Evolutionary conservation across 2,888 invertebrate genomes (phyloP), one percentile per base, ranked within the genome.

Genomic region (Nemotelus nigrinus): DNA sequence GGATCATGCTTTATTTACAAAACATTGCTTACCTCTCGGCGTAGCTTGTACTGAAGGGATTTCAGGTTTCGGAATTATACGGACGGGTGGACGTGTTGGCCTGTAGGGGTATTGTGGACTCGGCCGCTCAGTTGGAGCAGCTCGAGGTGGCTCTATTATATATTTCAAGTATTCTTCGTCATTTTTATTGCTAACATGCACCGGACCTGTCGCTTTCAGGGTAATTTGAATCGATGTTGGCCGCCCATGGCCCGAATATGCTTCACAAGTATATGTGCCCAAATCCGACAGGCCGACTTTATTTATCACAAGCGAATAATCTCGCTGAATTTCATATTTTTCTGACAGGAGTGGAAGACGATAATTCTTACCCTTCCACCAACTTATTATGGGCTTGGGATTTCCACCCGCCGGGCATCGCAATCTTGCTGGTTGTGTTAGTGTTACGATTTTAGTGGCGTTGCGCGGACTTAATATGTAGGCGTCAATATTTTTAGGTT

Each of bases 231-330:
- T 93, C 67, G 94, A 92, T 0, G 93, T 93, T 3, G 96, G 92
- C 81, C 91, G 91, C 8, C 92, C 93, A 6, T 91, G 85, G 2
- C 94, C 95, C 84, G 97, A 97, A 87, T 93, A 97, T 3, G 95
- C 97, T 83, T 94, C 93, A 84, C 98, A 98, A 4, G 93, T 93
- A 88, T 98, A 98, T 71, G 92, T 90, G 3, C 97, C 97, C 75
- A 96, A 89, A 83, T 93, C 93, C 4, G 91, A 90, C 41, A 93
- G 83, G 53, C 91, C 89, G 10, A 97, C 91, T 1, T 90, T 88
- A 75, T 92, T 89, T 83, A 98, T 94, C 79, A 92, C 89, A 65
- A 98, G 89, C 2, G 93, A 91, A 85, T 92, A 92, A 82, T 93
- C 95, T 75, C 91, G 89, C 79, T 92, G 89, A 80, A 93, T 93